These are phyloP conservation scores for Dasyprocta punctata DNA, from an alignment of 2,113 vertebrate species.

Conservation along the genomic window DNA sequence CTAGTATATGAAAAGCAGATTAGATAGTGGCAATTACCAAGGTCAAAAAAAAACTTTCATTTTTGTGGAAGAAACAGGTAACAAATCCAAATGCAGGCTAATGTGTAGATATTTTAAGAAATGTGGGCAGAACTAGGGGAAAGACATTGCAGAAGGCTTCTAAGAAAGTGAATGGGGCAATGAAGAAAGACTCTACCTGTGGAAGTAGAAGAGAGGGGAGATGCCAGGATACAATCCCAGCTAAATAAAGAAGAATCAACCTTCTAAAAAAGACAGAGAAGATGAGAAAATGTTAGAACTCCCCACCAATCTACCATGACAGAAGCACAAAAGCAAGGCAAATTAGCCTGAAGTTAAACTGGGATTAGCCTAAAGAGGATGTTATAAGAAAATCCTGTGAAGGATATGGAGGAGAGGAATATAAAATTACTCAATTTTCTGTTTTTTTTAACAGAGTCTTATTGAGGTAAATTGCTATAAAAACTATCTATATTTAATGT, in stretches of 20 bases:
- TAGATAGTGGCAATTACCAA: neutral
- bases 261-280: neutral
- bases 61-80: neutral
- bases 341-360: neutral
- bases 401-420: neutral
- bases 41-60: neutral
- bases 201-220: accelerated
- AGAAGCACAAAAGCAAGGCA: neutral
- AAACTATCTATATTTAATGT: neutral
- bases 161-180: neutral
- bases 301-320: neutral
- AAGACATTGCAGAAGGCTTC: neutral
- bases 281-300: neutral
- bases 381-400: neutral
- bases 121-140: neutral
- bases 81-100: neutral
- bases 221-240: neutral
- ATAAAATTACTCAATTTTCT: neutral
- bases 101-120: neutral
- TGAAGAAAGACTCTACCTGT: neutral
- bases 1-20: neutral
- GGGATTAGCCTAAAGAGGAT: neutral
- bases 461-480: neutral
- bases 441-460: neutral
- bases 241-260: neutral